These are phyloP conservation scores for Caenorhabditis angaria DNA, from an alignment of 2,888 invertebrate genomes.

Conservation along the genomic window DNA sequence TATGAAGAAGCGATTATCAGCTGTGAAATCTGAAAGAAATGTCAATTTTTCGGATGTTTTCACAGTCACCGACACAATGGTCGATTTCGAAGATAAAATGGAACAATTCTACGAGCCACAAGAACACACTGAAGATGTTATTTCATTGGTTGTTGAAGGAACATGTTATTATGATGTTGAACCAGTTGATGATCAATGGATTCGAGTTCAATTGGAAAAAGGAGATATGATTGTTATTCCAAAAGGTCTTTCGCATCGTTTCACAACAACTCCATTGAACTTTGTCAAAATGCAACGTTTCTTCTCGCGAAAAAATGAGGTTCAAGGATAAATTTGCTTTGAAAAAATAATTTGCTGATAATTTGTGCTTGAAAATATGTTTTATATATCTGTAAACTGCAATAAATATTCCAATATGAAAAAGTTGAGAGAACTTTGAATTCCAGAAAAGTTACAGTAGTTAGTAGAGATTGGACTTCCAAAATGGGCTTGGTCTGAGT, in stretches of 20 bases:
- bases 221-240: slow-evolving; percentile 69
- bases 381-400: not conserved
- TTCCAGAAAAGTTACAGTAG: too few relatives aligned
- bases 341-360: not conserved
- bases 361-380: not conserved
- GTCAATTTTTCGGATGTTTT: slow-evolving; percentile 59
- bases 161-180: slow-evolving; percentile 66
- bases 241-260: slow-evolving; percentile 60
- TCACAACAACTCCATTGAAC: slow-evolving; percentile 67
- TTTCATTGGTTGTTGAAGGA: slow-evolving; percentile 63
- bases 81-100: slow-evolving; percentile 62
- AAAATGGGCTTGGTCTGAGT: too few relatives aligned
- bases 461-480: too few relatives aligned
- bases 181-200: slow-evolving; percentile 65
- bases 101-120: slow-evolving; percentile 66
- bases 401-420: too few relatives aligned
- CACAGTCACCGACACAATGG: slow-evolving; percentile 57
- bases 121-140: slow-evolving; percentile 58
- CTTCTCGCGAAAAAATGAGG: slow-evolving; percentile 54
- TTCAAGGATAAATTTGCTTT: slow-evolving; percentile 42
- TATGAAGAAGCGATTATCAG: slow-evolving; percentile 65
- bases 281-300: slow-evolving; percentile 66
- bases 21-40: slow-evolving; percentile 61
- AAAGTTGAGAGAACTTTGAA: too few relatives aligned
- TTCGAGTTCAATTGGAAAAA: slow-evolving; percentile 63